Conservation (phyloP, 2,888 invertebrate genomes). For the Chorisops tibialis region DNA sequence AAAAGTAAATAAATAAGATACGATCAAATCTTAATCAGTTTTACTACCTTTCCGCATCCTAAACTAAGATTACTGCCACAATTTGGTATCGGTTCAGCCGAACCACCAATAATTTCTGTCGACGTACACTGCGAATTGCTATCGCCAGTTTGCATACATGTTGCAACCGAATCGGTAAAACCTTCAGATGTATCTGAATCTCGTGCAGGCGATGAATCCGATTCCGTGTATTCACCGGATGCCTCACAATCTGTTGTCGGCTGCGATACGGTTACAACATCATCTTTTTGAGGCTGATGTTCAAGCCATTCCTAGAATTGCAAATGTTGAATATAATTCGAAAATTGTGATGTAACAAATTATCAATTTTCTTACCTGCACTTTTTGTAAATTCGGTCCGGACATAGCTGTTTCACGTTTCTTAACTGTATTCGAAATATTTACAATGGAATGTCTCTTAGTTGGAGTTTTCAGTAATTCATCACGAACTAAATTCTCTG, state of each 20-base stretch:
- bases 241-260: constrained; percentile 67
- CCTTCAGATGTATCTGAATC: constrained; percentile 76
- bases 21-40: background rate
- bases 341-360: background rate
- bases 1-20: constrained; percentile 34
- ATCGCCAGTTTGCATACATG: constrained; percentile 56
- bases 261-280: constrained; percentile 23
- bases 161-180: constrained; percentile 69
- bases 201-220: constrained; percentile 54
- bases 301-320: constrained; percentile 49
- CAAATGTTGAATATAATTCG: background rate
- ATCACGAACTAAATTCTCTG: constrained; percentile 72
- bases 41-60: constrained; percentile 36
- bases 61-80: constrained; percentile 44
- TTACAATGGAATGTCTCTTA: constrained; percentile 44
- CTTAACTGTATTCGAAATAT: constrained; percentile 47
- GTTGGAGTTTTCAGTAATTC: constrained; percentile 49
- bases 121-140: constrained; percentile 55
- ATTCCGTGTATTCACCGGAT: constrained; percentile 77
- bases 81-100: constrained; percentile 55
- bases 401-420: constrained; percentile 49
- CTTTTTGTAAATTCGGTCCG: constrained; percentile 50
- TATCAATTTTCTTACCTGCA: constrained; percentile 42
- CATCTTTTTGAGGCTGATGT: constrained; percentile 44
- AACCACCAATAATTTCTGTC: constrained; percentile 56